Evolutionary conservation across 2,888 invertebrate genomes (phyloP).

Genomic region (Caenorhabditis plicata): DNA sequence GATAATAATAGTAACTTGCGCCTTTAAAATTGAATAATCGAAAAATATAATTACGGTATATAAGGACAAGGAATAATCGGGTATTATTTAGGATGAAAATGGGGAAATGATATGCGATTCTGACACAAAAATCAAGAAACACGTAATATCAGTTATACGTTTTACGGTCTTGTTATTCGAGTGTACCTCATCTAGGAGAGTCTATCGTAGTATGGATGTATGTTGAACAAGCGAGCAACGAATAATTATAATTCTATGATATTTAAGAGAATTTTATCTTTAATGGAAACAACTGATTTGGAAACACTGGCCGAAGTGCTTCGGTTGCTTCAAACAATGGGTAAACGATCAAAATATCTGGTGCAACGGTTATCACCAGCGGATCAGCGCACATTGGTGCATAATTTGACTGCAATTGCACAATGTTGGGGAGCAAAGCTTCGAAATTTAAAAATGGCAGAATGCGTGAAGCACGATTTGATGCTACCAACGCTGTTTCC

Average conservation of each 20-base stretch:
- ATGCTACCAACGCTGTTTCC: conserved; percentile 38
- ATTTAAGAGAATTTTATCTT: conserved; percentile 46
- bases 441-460: conserved; percentile 49
- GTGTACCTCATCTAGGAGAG: conserved; percentile 56
- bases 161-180: conserved; percentile 60
- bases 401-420: conserved; percentile 53
- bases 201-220: conserved; percentile 56
- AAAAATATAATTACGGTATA: too few species aligned
- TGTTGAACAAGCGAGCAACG: not conserved
- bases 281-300: conserved; percentile 52
- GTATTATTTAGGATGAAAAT: conserved; percentile 4
- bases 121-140: conserved; percentile 3
- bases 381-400: conserved; percentile 39
- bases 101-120: conserved; percentile 17
- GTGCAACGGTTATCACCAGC: conserved; percentile 30
- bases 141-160: conserved; percentile 36
- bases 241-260: not conserved
- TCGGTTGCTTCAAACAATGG: conserved; percentile 52
- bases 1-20: too few species aligned
- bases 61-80: not conserved
- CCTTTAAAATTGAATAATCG: too few species aligned
- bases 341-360: conserved; percentile 58
- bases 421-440: conserved; percentile 54
- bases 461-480: conserved; percentile 31
- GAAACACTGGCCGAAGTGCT: conserved; percentile 51